Evolutionary conservation across 37 sponge, comb jelly and placozoan species (phyloP).

Genomic region (Amphimedon queenslandica): DNA sequence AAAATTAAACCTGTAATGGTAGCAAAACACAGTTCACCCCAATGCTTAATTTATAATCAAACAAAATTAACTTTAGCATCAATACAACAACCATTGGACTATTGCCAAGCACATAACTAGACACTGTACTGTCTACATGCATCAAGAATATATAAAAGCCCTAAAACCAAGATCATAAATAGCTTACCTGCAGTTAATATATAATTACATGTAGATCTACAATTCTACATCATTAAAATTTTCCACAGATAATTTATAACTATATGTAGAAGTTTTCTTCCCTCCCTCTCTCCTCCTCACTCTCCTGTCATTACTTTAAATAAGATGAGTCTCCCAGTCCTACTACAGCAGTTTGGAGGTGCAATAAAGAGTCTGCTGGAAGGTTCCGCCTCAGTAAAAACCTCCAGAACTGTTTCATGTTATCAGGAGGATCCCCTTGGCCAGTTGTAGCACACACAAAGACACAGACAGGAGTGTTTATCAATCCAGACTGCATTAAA

Average conservation of each 20-base stretch:
- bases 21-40: neutral
- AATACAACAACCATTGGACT: too few relatives aligned
- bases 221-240: too few relatives aligned
- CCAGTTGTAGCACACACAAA: conserved; percentile 97
- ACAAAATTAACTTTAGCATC: too few relatives aligned
- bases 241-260: too few relatives aligned
- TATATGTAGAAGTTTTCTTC: too few relatives aligned
- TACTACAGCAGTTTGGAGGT: conserved; percentile 62
- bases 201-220: too few relatives aligned
- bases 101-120: too few relatives aligned
- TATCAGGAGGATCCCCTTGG: conserved; percentile 98
- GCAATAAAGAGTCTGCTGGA: conserved; percentile 57
- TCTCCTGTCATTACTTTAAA: conserved; percentile 68
- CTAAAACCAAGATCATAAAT: too few relatives aligned
- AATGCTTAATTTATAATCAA: neutral
- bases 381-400: conserved; percentile 80
- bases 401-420: conserved; percentile 94
- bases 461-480: conserved; percentile 64
- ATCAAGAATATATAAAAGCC: too few relatives aligned
- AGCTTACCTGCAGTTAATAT: too few relatives aligned
- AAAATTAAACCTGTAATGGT: conserved; percentile 80
- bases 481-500: conserved; percentile 42
- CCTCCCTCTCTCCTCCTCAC: too few relatives aligned
- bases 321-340: conserved; percentile 99
- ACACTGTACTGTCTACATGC: too few relatives aligned